Percentiles rank a stretch among this genome's conserved stretches.
These are phyloP conservation scores for Antechinus stuartii DNA, from an alignment of 2,113 vertebrate species.

Conservation along the genomic window DNA sequence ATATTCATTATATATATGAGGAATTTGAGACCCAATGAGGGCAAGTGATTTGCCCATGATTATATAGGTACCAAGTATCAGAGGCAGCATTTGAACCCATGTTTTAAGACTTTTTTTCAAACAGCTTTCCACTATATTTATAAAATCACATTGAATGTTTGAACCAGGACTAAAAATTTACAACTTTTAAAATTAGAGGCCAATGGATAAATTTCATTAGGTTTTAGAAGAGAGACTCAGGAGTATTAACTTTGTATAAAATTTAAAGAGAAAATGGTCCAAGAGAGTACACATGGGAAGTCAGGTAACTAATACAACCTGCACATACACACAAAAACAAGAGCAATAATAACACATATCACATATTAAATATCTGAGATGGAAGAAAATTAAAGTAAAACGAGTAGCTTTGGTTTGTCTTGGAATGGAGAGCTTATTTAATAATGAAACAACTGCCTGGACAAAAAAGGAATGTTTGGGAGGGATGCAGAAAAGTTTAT, in stretches of 20 bases:
- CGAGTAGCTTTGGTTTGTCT: slow-evolving; percentile 70
- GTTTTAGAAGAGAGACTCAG: slow-evolving; percentile 29
- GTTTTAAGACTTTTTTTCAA: not conserved
- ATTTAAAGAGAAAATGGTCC: slow-evolving; percentile 41
- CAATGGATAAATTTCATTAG: slow-evolving; percentile 24
- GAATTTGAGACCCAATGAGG: not conserved
- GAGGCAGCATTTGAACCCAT: not conserved
- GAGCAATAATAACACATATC: slow-evolving; percentile 52
- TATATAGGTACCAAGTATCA: not conserved
- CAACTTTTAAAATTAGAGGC: not conserved
- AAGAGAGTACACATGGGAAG: slow-evolving; percentile 39
- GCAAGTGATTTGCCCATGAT: not conserved
- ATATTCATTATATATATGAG: not conserved
- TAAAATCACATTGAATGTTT: not conserved
- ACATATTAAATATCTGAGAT: slow-evolving; percentile 54
- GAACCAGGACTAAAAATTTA: not conserved
- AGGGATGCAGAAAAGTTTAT: slow-evolving; percentile 77
- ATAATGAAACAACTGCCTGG: slow-evolving; percentile 74
- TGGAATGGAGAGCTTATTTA: slow-evolving; percentile 73
- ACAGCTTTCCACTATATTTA: not conserved
- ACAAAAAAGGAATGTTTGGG: slow-evolving; percentile 76
- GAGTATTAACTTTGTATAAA: not conserved
- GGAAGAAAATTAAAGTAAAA: slow-evolving; percentile 73
- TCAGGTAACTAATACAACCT: not conserved
- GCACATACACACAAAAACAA: slow-evolving; percentile 36